Conservation (phyloP, 2,113 vertebrate species). For the Marmota monax region DNA sequence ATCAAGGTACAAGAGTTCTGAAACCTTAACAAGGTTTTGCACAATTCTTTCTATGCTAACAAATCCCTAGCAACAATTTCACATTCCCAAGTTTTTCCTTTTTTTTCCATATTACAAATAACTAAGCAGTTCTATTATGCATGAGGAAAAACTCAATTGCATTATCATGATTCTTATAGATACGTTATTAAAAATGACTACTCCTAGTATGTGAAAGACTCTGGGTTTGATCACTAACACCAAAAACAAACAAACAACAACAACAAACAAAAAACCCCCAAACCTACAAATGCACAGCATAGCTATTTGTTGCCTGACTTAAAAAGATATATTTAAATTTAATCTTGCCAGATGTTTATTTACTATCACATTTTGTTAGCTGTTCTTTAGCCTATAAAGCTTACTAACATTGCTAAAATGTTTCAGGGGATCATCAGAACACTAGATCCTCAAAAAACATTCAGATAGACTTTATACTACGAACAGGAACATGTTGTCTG, state of each 20-base stretch:
- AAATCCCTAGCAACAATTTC: background rate
- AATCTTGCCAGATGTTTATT: background rate
- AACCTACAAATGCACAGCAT: background rate
- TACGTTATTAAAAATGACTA: background rate
- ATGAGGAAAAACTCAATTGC: background rate
- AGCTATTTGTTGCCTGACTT: background rate
- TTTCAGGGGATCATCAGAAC: background rate
- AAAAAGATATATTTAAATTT: background rate
- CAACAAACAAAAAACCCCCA: background rate
- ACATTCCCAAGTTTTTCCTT: background rate
- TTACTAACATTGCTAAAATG: background rate
- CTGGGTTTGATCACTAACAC: background rate
- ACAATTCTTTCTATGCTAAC: background rate
- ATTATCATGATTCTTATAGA: background rate
- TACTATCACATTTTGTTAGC: background rate
- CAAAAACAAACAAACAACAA: no score
- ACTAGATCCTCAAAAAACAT: background rate
- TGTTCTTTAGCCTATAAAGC: background rate
- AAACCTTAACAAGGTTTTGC: background rate
- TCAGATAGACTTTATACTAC: background rate
- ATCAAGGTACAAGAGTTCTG: slow-evolving; percentile 2
- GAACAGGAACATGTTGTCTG: background rate
- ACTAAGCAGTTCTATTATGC: background rate
- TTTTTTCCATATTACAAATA: background rate
- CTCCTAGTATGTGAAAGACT: background rate